A percentile compares a stretch with the other conserved stretches of the same genome.
Evolutionary conservation across 1,140 invertebrate species (phyloP).

Genomic region (Archivesica marissinica): DNA sequence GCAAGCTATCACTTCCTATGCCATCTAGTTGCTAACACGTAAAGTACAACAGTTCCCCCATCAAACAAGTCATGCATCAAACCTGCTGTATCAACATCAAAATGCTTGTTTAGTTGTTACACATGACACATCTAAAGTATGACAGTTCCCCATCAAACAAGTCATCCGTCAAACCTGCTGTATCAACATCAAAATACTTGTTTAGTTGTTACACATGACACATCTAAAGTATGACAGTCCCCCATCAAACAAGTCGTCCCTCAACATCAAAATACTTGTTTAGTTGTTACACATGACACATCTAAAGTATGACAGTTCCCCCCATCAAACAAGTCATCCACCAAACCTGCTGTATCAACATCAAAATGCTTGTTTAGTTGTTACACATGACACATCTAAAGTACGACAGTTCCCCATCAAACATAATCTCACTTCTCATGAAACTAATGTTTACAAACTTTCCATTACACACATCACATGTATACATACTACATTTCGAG

Average conservation of each 20-base stretch:
- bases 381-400: constrained; percentile 53
- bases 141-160: constrained; percentile 52
- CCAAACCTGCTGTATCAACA: too few species aligned
- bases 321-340: too few species aligned
- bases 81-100: too few species aligned
- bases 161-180: too few species aligned
- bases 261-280: too few species aligned
- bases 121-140: constrained; percentile 53
- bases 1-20: too few species aligned
- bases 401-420: constrained; percentile 51
- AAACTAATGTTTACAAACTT: constrained; percentile 54
- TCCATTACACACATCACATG: constrained; percentile 47
- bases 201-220: constrained; percentile 50
- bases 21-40: too few species aligned
- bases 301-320: constrained; percentile 44
- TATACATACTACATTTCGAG: constrained; percentile 10
- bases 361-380: too few species aligned
- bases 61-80: too few species aligned
- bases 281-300: constrained; percentile 56
- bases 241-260: too few species aligned
- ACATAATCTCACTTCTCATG: constrained; percentile 34
- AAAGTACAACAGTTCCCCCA: constrained; percentile 38
- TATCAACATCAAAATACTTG: too few species aligned
- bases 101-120: too few species aligned
- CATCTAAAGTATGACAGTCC: constrained; percentile 51